These are phyloP conservation scores for Myanophis thanlyinensis DNA, from an alignment of 2,113 vertebrate genomes.

Conservation along the genomic window DNA sequence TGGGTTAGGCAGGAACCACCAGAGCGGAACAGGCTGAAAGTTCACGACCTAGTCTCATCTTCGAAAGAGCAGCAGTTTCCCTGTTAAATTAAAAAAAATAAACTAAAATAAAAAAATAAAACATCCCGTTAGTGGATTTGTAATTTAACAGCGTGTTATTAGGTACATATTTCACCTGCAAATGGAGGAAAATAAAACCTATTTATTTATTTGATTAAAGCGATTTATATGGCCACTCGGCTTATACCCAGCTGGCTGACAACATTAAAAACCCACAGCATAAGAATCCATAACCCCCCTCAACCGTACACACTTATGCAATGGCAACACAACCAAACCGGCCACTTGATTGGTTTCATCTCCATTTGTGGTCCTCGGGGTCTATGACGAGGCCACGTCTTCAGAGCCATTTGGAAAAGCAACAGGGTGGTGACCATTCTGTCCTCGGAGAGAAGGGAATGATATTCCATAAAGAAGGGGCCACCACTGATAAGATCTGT, in stretches of 20 bases:
- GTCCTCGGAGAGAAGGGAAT: neutral
- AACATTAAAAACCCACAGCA: neutral
- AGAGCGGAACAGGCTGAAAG: slow-evolving; percentile 72
- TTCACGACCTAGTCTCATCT: slow-evolving; percentile 67
- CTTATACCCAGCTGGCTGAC: neutral
- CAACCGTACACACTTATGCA: neutral
- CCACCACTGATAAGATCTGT: neutral
- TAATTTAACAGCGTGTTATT: slow-evolving; percentile 52
- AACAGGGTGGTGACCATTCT: neutral
- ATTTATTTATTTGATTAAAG: neutral
- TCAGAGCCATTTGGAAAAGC: neutral
- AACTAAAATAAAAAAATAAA: neutral
- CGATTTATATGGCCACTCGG: neutral
- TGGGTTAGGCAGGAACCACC: slow-evolving; percentile 71
- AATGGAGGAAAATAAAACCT: neutral
- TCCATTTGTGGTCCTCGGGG: neutral
- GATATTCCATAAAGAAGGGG: neutral
- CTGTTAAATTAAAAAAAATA: no score
- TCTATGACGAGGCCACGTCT: neutral
- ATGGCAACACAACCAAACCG: neutral
- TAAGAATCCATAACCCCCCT: neutral
- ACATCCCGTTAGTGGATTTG: slow-evolving; percentile 60
- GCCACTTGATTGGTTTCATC: neutral
- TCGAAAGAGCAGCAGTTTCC: slow-evolving; percentile 62
- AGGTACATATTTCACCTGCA: slow-evolving; percentile 37